These are phyloP conservation scores for Podargus strigoides DNA, from an alignment of 2,797 vertebrate species.

Conservation along the genomic window DNA sequence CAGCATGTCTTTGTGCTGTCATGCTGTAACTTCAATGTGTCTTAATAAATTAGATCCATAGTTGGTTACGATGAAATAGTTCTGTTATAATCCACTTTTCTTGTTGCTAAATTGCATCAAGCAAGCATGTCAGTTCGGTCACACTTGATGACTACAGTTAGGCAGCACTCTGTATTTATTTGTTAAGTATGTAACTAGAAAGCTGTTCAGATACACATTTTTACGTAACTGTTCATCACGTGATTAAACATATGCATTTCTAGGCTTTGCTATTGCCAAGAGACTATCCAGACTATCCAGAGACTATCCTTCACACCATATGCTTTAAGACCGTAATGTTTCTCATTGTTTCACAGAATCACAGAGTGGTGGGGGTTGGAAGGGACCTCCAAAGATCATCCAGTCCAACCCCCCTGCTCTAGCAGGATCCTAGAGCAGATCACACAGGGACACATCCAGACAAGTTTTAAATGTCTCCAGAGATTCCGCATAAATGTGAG, in stretches of 20 bases:
- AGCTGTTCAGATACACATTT: neutral
- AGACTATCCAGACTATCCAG: neutral
- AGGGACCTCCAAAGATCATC: no score
- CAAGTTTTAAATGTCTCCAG: no score
- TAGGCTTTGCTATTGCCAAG: neutral
- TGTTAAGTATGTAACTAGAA: neutral
- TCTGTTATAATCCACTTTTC: neutral
- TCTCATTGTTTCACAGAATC: neutral
- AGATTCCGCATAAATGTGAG: no score
- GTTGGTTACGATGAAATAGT: constrained; percentile 3
- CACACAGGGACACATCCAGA: no score
- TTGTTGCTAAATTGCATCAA: constrained; percentile 20
- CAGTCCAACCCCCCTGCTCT: no score
- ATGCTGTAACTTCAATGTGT: constrained; percentile 15
- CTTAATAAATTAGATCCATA: constrained; percentile 41
- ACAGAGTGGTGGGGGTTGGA: no score
- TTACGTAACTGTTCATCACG: neutral
- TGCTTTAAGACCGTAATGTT: neutral
- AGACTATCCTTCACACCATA: neutral
- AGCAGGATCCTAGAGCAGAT: no score
- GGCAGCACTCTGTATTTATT: neutral
- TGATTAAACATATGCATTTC: neutral
- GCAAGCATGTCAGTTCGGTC: neutral
- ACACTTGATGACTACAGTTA: neutral
- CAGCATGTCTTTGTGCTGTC: constrained; percentile 32